phyloP scores from a whole-genome alignment of 1,140 invertebrate genomes.

The Macrocentrus cingulum region DNA sequence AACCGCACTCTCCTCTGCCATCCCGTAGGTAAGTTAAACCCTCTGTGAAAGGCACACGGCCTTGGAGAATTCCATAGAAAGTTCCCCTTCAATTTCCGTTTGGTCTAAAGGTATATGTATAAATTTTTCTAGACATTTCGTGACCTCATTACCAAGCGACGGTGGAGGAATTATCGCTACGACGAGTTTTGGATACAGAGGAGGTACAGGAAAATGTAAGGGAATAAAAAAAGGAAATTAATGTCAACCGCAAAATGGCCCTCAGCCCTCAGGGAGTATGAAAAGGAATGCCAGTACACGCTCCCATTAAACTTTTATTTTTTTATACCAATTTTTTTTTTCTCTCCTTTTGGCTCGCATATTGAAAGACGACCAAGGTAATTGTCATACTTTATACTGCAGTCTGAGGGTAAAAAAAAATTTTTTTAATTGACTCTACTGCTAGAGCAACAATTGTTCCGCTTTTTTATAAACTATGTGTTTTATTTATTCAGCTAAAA shows the following conservation, averaged over 20 bases:
- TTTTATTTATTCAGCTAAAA: no score
- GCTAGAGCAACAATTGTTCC: no score
- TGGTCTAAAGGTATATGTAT: no score
- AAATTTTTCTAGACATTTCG: no score
- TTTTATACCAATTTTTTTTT: slow-evolving; percentile 9
- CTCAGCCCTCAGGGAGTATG: slow-evolving; percentile 8
- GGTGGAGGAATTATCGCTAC: no score
- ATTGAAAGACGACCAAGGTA: neutral
- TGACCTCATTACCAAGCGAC: no score
- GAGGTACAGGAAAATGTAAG: no score
- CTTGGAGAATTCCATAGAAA: neutral
- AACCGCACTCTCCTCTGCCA: slow-evolving; percentile 20
- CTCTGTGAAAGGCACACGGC: neutral
- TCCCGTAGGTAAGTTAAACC: neutral
- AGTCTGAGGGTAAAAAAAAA: no score
- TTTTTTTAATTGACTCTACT: no score
- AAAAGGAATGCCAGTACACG: slow-evolving; percentile 8
- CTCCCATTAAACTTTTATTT: neutral
- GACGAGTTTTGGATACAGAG: no score
- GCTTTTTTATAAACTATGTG: no score
- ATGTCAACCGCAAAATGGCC: slow-evolving; percentile 11
- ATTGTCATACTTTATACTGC: neutral
- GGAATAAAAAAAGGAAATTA: slow-evolving; percentile 14
- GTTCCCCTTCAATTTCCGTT: neutral
- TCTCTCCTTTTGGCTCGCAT: neutral